Evolutionary conservation across 2,113 vertebrate genomes (phyloP), one percentile per base, ranked within the genome.

Genomic region (Paracanthobrama guichenoti): DNA sequence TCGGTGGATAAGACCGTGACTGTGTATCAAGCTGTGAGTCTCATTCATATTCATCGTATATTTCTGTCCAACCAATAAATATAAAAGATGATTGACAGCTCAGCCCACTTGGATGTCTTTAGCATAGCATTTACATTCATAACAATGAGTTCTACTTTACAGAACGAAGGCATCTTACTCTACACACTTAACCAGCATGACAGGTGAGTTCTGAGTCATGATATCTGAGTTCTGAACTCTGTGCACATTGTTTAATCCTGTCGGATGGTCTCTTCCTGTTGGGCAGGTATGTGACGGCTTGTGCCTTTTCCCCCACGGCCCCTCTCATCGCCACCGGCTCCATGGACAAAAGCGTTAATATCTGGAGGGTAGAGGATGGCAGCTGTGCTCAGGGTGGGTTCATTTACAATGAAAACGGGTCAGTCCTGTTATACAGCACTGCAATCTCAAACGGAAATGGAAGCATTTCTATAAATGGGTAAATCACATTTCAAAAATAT

Each of bases 331-430:
- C 97, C 75, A 97, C 97, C 6, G 98, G 98, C 82, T 99, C 98
- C 20, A 99, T 99, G 98, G 98, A 99, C 90, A 99, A 98, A 92
- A 97, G 94, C 1, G 96, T 99, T 76, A 96, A 95, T 57, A 92
- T 99, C 89, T 99, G 98, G 98, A 95, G 93, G 31, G 86, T 98
- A 86, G 96, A 96, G 86, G 87, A 89, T 11, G 91, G 93, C 84
- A 85, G 90, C 64, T 87, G 89, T 69, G 86, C 62, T 80, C 86
- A 88, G 88, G 95, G 97, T 97, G 64, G 22, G 90, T 39, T 35
- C 64, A 35, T 67, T 67, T 35, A 11, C 66, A 39, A 14, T 42
- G 35, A 71, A 71, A 42, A 12, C 5, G 31, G 9, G 35, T 72
- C 39, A 46, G n/a, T 72, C 69, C 69, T 72, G 39, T n/a, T 72